phyloP scores from a whole-genome alignment of 1,140 invertebrate species.

The Colletes latitarsis region DNA sequence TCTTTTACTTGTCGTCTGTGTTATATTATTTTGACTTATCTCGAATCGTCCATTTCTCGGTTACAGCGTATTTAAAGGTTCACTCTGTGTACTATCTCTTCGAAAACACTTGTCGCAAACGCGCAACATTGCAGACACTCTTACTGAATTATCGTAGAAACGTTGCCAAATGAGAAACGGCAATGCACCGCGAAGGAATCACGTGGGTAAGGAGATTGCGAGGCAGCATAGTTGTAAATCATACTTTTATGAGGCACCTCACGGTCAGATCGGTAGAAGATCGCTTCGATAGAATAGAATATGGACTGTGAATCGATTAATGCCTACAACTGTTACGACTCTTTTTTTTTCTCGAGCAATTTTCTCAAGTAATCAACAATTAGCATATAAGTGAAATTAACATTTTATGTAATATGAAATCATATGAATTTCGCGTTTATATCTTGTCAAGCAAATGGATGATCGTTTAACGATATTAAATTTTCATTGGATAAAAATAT shows the following conservation, averaged over 20 bases:
- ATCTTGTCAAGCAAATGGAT: too few relatives aligned
- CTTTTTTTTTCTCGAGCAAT: neutral
- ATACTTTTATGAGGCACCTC: constrained; percentile 74
- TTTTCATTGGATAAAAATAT: too few relatives aligned
- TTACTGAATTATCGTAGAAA: neutral
- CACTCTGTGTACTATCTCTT: too few relatives aligned
- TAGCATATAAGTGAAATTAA: too few relatives aligned
- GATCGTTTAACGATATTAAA: too few relatives aligned
- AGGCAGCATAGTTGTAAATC: constrained; percentile 70
- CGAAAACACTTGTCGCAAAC: neutral
- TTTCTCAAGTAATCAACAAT: too few relatives aligned
- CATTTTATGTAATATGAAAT: too few relatives aligned
- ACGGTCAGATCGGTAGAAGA: constrained; percentile 66
- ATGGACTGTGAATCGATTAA: constrained; percentile 64
- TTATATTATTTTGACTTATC: too few relatives aligned
- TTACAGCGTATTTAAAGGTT: neutral
- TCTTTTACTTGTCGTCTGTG: too few relatives aligned
- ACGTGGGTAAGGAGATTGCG: constrained; percentile 56
- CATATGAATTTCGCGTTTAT: too few relatives aligned
- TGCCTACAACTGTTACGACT: constrained; percentile 16
- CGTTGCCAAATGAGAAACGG: neutral
- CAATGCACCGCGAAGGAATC: neutral
- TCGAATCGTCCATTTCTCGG: too few relatives aligned
- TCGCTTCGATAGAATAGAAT: constrained; percentile 62
- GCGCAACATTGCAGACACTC: neutral